A percentile compares a stretch with the other conserved stretches of the same genome.
Conservation (phyloP, 1,140 invertebrate genomes). For the Ooceraea biroi region DNA sequence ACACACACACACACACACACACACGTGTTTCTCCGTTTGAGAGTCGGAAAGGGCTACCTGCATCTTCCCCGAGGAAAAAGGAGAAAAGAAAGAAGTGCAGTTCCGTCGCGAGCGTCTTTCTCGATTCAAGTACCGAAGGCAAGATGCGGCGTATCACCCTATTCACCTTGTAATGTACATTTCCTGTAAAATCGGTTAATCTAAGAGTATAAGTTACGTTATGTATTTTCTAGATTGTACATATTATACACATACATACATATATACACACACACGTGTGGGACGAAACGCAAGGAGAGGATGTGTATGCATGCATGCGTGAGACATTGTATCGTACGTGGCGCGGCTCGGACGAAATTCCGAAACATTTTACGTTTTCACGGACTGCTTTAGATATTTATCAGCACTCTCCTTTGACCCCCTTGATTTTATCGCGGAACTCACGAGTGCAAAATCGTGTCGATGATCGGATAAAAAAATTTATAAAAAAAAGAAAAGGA, state of each 20-base stretch:
- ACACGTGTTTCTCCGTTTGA: too few species aligned
- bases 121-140: slow-evolving; percentile 58
- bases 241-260: slow-evolving; percentile 70
- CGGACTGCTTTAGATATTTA: slow-evolving; percentile 15
- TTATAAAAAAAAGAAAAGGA: not conserved
- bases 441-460: not conserved
- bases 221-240: slow-evolving; percentile 83
- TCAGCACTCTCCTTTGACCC: slow-evolving; percentile 10
- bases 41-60: too few species aligned
- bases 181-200: slow-evolving; percentile 83
- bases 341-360: not conserved
- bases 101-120: slow-evolving; percentile 32
- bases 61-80: slow-evolving; percentile 60
- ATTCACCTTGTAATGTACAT: slow-evolving; percentile 80
- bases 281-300: slow-evolving; percentile 42
- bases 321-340: slow-evolving; percentile 16
- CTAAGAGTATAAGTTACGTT: slow-evolving; percentile 78
- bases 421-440: slow-evolving; percentile 37
- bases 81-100: slow-evolving; percentile 18
- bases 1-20: too few species aligned
- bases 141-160: slow-evolving; percentile 70
- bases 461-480: slow-evolving; percentile 27
- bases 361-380: slow-evolving; percentile 29
- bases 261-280: slow-evolving; percentile 67
- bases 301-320: slow-evolving; percentile 43